Base-by-base conservation (phyloP, 2,888 invertebrate species). In the Stenoptilia bipunctidactyla region DNA sequence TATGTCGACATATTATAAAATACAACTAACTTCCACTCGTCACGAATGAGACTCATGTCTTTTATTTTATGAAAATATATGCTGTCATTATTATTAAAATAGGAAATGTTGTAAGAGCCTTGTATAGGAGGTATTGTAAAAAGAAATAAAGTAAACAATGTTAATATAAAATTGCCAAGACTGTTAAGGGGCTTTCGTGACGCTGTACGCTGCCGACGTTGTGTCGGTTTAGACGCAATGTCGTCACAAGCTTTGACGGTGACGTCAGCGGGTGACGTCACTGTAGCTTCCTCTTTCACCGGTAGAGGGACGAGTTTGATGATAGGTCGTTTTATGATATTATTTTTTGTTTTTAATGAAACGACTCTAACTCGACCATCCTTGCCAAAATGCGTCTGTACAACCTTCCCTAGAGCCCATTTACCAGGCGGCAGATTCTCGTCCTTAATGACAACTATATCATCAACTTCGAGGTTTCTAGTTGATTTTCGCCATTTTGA, bases 1-100 rank as follows among this genome's bases (percentile, higher is more conserved):
- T 40, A 43, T 13, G 40, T 35, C 8, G 37, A 34, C 33, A 43
- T 34, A 15, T 43, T 43, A 36, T 38, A 40, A 13, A 35, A 43
- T 15, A 43, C 39, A 14, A 43, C 15, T 13, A 43, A 30, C 9
- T 13, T 43, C 43, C 43, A 34, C 13, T 34, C 34, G 34, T 34
- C 34, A 5, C 34, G 13, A 14, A 43, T 38, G 25, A 33, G 15
- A 27, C 39, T 39, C 33, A 40, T 33, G 1, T 43, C 38, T 10
- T 34, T 15, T 13, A 36, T 38, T 34, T 40, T 38, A 13, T 40
- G 40, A 27, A 38, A 40, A 15, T 40, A 43, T 9, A 40, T 13
- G 15, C 30, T 27, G 10, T 43, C 9, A 33, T 40, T 35, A 12
- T 9, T 30, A 13, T 40, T 40, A 10, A 43, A 10, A 9, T 13